Conservation (phyloP, 2,113 vertebrate species). For the Ceyx margarethae region DNA sequence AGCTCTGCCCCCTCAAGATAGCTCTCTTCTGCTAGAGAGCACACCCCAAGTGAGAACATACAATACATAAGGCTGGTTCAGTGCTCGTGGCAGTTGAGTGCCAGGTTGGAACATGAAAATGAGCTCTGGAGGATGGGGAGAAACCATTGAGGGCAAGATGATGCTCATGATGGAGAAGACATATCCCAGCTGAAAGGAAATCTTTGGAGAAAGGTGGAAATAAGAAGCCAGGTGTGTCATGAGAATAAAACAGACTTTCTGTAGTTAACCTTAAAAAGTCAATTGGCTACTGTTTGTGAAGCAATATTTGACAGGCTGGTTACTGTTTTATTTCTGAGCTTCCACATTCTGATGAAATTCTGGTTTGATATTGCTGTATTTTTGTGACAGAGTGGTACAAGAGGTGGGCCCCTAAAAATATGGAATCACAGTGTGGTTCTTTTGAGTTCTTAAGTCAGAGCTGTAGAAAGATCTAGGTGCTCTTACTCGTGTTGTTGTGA, state of each 20-base stretch:
- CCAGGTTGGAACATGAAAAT: neutral
- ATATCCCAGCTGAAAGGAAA: neutral
- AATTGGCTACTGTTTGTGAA: neutral
- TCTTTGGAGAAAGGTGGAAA: neutral
- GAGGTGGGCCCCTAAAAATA: neutral
- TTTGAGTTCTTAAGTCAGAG: neutral
- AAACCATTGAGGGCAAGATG: neutral
- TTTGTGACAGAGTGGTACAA: neutral
- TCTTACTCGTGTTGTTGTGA: neutral
- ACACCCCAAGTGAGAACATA: neutral
- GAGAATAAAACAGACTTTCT: neutral
- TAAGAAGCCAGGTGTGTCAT: neutral
- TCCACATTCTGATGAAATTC: neutral
- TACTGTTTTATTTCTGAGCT: neutral
- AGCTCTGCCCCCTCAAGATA: rapidly evolving
- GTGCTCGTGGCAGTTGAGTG: neutral
- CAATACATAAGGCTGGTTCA: neutral
- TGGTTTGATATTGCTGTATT: neutral
- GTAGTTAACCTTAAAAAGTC: neutral
- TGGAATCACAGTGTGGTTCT: neutral
- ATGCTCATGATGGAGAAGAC: neutral
- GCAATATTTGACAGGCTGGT: neutral
- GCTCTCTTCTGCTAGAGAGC: neutral
- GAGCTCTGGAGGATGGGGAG: neutral
- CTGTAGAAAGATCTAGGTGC: neutral